Conservation (phyloP, 2,888 invertebrate genomes). For the Drosophila pegasa region DNA sequence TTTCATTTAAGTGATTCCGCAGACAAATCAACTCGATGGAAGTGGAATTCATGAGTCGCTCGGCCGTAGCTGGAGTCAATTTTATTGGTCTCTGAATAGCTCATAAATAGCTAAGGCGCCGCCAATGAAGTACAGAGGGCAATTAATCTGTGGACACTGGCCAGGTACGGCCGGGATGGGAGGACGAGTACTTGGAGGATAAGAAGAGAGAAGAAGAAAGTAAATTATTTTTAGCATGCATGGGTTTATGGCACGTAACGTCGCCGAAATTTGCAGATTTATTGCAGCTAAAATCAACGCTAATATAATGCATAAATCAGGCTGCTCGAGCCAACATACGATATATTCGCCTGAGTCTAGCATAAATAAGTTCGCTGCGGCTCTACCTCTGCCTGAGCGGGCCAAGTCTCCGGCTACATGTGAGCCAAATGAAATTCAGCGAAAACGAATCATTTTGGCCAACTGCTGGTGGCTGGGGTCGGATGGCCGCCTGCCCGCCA, state of each 20-base stretch:
- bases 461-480: conserved; percentile 23
- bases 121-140: not conserved
- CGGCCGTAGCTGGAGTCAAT: not conserved
- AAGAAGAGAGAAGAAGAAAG: conserved; percentile 18
- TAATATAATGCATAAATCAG: conserved; percentile 77
- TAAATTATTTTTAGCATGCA: conserved; percentile 51
- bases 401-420: conserved; percentile 28
- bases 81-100: conserved; percentile 8
- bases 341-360: conserved; percentile 52
- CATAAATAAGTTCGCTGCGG: conserved; percentile 55
- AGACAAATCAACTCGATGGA: not conserved
- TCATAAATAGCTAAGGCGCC: conserved; percentile 21
- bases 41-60: conserved; percentile 4
- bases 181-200: conserved; percentile 33
- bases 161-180: conserved; percentile 1
- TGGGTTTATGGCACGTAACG: conserved; percentile 51
- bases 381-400: conserved; percentile 8
- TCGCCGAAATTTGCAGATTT: conserved; percentile 61
- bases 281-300: conserved; percentile 67
- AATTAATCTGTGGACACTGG: conserved; percentile 12
- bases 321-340: conserved; percentile 64
- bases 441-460: conserved; percentile 67
- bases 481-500: too few species aligned
- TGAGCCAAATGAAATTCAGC: conserved; percentile 68
- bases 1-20: conserved; percentile 11